Evolutionary conservation across 1,140 invertebrate species (phyloP).

Genomic region (Trypoxylus dichotomus): DNA sequence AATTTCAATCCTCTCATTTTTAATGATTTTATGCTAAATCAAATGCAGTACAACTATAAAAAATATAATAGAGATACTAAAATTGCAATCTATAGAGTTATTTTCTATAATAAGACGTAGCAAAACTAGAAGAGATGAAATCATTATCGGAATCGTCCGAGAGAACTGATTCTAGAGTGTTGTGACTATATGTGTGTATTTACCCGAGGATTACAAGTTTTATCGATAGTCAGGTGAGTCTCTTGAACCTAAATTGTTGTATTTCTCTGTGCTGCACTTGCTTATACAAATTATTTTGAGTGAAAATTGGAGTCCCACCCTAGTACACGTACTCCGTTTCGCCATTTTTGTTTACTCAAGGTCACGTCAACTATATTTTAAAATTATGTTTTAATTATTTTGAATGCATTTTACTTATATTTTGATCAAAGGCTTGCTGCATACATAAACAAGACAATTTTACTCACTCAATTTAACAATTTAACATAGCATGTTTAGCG

Average conservation of each 20-base stretch:
- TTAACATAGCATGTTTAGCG: conserved; percentile 27
- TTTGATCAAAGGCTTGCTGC: neutral
- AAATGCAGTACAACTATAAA: conserved; percentile 43
- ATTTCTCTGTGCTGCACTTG: conserved; percentile 18
- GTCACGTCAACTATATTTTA: conserved; percentile 35
- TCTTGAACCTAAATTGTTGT: neutral
- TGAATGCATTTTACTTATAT: neutral
- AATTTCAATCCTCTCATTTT: conserved; percentile 44
- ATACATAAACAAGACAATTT: neutral
- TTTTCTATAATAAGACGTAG: conserved; percentile 37
- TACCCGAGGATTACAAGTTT: conserved; percentile 9
- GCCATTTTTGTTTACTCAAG: conserved; percentile 45
- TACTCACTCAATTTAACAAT: neutral
- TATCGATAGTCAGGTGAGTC: conserved; percentile 20
- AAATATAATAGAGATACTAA: conserved; percentile 35
- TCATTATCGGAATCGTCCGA: conserved; percentile 32
- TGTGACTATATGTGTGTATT: conserved; percentile 28
- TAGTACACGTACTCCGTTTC: conserved; percentile 32
- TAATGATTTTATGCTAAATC: conserved; percentile 51
- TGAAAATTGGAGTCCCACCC: conserved; percentile 10
- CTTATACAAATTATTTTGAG: conserved; percentile 9
- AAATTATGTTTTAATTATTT: conserved; percentile 4
- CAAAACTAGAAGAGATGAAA: conserved; percentile 34
- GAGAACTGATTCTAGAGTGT: conserved; percentile 25
- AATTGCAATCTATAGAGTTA: conserved; percentile 37